Evolutionary conservation across 2,888 invertebrate genomes (phyloP), one percentile per base, ranked within the genome.

Genomic region (Synanthedon tipuliformis): DNA sequence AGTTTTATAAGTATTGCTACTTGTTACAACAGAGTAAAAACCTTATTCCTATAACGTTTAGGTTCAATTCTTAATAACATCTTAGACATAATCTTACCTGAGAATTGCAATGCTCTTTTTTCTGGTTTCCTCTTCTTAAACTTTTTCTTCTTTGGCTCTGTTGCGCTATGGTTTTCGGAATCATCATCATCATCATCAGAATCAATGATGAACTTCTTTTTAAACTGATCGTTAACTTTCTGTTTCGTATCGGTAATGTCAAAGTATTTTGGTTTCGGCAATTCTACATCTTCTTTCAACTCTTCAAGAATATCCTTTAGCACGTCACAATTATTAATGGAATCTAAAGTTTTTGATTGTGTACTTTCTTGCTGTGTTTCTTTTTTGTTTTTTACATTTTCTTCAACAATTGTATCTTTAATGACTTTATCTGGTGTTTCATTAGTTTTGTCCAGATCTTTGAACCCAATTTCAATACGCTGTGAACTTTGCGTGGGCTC

Each of bases 161-260:
- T 59, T 55, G 55, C 52, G 54, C 53, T 59, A 56, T 61, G 57
- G 52, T 56, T 54, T 52, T 60, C 53, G 45, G 56, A 51, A 52
- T 48, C 59, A 13, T 56, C 85, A 18, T 23, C 34, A 63, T 86
- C 85, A 23, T 23, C 34, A 63, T 86, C 86, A 15, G 86, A 86
- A 56, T 86, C 85, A 48, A 87, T 83, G 0, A 76, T 62, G 51
- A 84, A 78, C 59, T 74, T 84, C 60, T 81, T 86, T 59, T 76
- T 83, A 34, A 64, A 51, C 48, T 68, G 66, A 53, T 55, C 61
- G 57, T 59, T 66, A 40, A 56, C 54, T 50, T 58, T 15, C 40
- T 50, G n/a, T 40, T 34, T 40, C 0, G 27, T 40, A 10, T 16
- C 18, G 4, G 27, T 40, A 34, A 66, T 68, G 52, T 59, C 63